Evolutionary conservation across 2,888 invertebrate species (phyloP).

Genomic region (Alviniconcha strummeri): DNA sequence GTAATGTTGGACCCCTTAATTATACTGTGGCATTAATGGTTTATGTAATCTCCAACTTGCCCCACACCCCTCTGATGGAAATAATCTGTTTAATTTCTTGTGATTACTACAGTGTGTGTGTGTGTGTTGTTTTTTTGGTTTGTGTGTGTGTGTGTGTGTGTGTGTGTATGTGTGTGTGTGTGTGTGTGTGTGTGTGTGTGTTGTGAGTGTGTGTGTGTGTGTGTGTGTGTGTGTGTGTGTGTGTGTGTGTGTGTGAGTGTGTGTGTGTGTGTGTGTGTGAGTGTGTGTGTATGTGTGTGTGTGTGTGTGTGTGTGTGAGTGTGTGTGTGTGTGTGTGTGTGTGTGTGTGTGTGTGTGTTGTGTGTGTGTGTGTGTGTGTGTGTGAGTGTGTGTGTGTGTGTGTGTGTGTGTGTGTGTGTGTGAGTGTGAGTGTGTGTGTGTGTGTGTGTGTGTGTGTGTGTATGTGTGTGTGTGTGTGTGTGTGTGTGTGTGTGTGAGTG

Average conservation of each 20-base stretch:
- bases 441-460: conserved; percentile 18
- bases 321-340: conserved; percentile 11
- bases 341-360: conserved; percentile 14
- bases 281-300: conserved; percentile 20
- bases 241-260: conserved; percentile 17
- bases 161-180: conserved; percentile 20
- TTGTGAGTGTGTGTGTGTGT: conserved; percentile 15
- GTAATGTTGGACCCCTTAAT: no score
- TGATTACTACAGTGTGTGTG: background rate
- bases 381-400: conserved; percentile 15
- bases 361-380: conserved; percentile 27
- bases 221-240: conserved; percentile 13
- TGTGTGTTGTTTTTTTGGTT: conserved; percentile 3
- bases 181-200: conserved; percentile 20
- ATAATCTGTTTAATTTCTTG: no score
- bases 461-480: conserved; percentile 13
- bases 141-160: conserved; percentile 23
- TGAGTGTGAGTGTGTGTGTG: conserved; percentile 14
- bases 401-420: conserved; percentile 22
- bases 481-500: conserved; percentile 23
- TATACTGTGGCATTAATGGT: no score
- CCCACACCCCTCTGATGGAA: no score
- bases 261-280: conserved; percentile 21
- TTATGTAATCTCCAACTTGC: no score
- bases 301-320: conserved; percentile 23